Evolutionary conservation across 2,797 vertebrate genomes (phyloP).

Genomic region (Myotis pilosus): DNA sequence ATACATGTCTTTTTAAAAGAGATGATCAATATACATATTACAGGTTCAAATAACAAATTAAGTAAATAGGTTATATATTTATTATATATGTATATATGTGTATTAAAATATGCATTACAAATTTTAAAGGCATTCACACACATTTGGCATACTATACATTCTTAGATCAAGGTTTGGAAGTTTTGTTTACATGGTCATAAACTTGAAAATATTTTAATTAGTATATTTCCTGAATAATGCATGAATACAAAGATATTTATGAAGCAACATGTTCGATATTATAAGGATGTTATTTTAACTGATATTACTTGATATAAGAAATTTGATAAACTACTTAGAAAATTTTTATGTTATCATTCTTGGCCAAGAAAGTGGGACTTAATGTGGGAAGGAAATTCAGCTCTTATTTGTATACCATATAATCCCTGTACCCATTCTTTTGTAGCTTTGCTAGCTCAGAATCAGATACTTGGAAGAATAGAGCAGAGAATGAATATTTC

Average conservation of each 20-base stretch:
- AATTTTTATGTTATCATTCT: not conserved
- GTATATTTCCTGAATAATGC: not conserved
- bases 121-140: not conserved
- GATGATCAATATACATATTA: not conserved
- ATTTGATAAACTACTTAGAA: not conserved
- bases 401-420: not conserved
- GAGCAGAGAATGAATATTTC: not conserved
- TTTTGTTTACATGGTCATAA: conserved; percentile 12
- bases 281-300: not conserved
- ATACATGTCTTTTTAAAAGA: conserved; percentile 10
- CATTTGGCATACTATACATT: not conserved
- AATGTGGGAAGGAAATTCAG: not conserved
- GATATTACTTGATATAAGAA: not conserved
- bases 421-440: not conserved
- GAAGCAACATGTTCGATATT: not conserved
- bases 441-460: not conserved
- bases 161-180: not conserved
- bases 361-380: not conserved
- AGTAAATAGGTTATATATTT: not conserved
- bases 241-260: conserved; percentile 38
- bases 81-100: not conserved
- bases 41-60: conserved; percentile 8
- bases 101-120: not conserved
- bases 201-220: conserved; percentile 56
- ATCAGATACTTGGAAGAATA: not conserved